Conservation (phyloP, 2,888 invertebrate species). For the Drosophila koepferae region DNA sequence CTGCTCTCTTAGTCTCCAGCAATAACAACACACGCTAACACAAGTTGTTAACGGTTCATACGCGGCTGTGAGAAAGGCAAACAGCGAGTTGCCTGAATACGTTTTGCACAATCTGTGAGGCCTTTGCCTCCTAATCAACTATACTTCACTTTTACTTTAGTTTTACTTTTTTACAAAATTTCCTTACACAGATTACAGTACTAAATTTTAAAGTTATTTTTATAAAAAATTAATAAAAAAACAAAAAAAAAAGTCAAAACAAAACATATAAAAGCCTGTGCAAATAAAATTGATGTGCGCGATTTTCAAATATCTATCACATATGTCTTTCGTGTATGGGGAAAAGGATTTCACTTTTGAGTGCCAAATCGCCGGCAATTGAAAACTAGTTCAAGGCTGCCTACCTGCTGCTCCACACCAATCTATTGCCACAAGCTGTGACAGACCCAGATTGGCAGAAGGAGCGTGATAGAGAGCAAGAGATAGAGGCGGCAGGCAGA, state of each 20-base stretch:
- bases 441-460: slow-evolving; percentile 1
- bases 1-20: neutral
- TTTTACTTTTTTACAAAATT: slow-evolving; percentile 23
- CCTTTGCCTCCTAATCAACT: slow-evolving; percentile 42
- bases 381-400: slow-evolving; percentile 79
- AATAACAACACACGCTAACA: neutral
- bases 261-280: neutral
- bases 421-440: slow-evolving; percentile 17
- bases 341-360: slow-evolving; percentile 61
- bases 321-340: slow-evolving; percentile 11
- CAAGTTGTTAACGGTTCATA: slow-evolving; percentile 35
- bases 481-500: slow-evolving; percentile 1
- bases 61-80: slow-evolving; percentile 41
- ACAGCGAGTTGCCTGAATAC: slow-evolving; percentile 11
- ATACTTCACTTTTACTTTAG: slow-evolving; percentile 36
- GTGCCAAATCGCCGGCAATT: slow-evolving; percentile 37
- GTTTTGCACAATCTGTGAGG: slow-evolving; percentile 27
- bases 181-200: neutral
- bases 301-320: slow-evolving; percentile 15
- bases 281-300: slow-evolving; percentile 25
- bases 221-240: neutral
- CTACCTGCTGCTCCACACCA: slow-evolving; percentile 44
- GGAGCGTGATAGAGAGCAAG: neutral
- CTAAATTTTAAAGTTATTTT: slow-evolving; percentile 25
- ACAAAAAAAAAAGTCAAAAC: neutral